Evolutionary conservation across 2,888 invertebrate species (phyloP), one percentile per base, ranked within the genome.

Genomic region (Catocala nupta): DNA sequence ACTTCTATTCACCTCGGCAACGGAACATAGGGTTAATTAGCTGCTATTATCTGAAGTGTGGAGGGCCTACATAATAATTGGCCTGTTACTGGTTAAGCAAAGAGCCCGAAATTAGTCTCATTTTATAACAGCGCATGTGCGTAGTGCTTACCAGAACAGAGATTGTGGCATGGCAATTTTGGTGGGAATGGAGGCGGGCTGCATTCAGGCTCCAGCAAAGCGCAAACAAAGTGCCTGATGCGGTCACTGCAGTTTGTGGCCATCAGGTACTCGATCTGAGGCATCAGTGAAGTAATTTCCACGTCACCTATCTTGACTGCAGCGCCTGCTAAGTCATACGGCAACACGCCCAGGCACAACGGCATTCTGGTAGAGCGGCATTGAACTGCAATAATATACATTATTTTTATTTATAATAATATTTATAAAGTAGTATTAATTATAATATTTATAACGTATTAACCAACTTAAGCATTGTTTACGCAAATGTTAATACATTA

Each of bases 201-300:
- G 81, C 96, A 96, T 75, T 96, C 96, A 0, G 96, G 96, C 75
- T 96, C 96, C 45, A 96, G 85, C 10, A 96, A 88, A 1, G 96
- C 94, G 73, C 96, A 96, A 12, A 95, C 86, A 81, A 96, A 96
- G 70, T 96, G 95, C 42, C 91, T 90, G 0, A 95, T 92, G 5
- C 96, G 91, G 0, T 94, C 92, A 69, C 96, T 96, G 84, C 96
- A 96, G 76, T 96, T 95, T 8, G 95, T 95, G n/a, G 94, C 86
- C 12, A 95, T 90, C 16, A 96, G 88, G 72, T 94, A 94, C 78
- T 96, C 95, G 70, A 96, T 95, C 76, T 95, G 95, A 0, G 95
- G 90, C 70, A 96, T 81, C 36, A 95, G 84, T 0, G 89, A 80
- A 6, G 90, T 88, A 7, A 93, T 80, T 5, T 93, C 90, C 6